phyloP scores from a whole-genome alignment of 1,140 invertebrate species.

The Panulirus ornatus region DNA sequence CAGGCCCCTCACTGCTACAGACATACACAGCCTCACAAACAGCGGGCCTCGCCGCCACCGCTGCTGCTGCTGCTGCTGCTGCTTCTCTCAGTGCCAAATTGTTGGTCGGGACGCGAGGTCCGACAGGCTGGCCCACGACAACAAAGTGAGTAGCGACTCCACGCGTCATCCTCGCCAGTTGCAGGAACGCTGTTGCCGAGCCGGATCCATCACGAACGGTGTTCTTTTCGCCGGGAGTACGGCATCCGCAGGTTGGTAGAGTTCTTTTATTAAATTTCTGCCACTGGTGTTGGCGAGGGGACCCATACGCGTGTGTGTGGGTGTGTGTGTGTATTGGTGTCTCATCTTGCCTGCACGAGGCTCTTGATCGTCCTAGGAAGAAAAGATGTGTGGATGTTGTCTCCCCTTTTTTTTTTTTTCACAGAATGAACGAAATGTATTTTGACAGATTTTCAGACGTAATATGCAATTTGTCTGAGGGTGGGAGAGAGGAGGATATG shows the following conservation, averaged over 20 bases:
- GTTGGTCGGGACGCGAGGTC: not conserved
- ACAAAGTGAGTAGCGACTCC: no score
- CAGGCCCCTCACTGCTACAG: no score
- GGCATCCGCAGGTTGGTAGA: not conserved
- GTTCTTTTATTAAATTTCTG: slow-evolving; percentile 30
- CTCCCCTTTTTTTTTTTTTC: no score
- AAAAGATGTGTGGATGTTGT: no score
- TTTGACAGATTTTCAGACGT: no score
- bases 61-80: not conserved
- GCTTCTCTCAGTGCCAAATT: slow-evolving; percentile 14
- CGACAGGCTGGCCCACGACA: no score
- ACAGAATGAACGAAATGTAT: no score
- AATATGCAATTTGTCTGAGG: no score
- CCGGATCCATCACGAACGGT: not conserved
- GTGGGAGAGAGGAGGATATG: no score
- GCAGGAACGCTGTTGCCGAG: not conserved
- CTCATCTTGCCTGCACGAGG: no score
- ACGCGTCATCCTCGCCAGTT: not conserved
- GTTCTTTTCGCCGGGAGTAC: not conserved
- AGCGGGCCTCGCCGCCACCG: not conserved
- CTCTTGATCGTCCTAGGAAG: no score
- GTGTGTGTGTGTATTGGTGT: slow-evolving; percentile 1
- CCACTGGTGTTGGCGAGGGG: no score
- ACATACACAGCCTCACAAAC: not conserved
- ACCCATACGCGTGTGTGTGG: not conserved